Evolutionary conservation across 2,797 vertebrate genomes (phyloP), one percentile per base, ranked within the genome.

Genomic region (Gymnoscopelus microlampas): DNA sequence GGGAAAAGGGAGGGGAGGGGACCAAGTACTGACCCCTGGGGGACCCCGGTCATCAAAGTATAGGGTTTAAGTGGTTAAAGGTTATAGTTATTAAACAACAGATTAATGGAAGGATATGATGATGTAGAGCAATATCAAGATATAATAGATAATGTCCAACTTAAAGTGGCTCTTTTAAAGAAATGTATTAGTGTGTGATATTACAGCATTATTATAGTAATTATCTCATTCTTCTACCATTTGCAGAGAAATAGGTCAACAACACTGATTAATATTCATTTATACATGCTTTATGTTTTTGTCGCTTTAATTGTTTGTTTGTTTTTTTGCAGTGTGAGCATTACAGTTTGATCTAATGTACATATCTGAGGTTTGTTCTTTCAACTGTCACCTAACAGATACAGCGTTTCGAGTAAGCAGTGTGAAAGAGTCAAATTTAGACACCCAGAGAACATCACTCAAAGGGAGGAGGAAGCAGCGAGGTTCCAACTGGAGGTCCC

Each of bases 381-480:
- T n/a, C 54, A 86, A 82, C 71, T 69, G 9, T 73, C 24, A 9
- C 39, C 39, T 29, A 29, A 44, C 39, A 44, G 39, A 39, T 24
- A 3, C 55, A 66, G 53, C 12, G 2, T 73, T 66, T 63, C 53
- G 51, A 54, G 12, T 53, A 9, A 12, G 48, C 3, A 11, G 7
- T 44, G n/a, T 23, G 3, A 51, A 55, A 39, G 64, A 60, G 14
- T 19, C 54, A 1, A 53, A 3, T 69, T 74, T 68, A 29, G 53
- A 71, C 1, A 53, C 11, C 1, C 49, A 68, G 12, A 66, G 19
- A 66, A 24, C 59, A 44, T 35, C 68, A 26, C 63, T 61, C 7
- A 82, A 70, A 69, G 77, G 63, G 29, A 75, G 32, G 44, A 83
- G 70, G 84, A 88, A 63, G 62, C 76, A 77, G 63, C 29, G 26